phyloP scores from a whole-genome alignment of 2,888 invertebrate genomes.

The Orthonevra nobilis region DNA sequence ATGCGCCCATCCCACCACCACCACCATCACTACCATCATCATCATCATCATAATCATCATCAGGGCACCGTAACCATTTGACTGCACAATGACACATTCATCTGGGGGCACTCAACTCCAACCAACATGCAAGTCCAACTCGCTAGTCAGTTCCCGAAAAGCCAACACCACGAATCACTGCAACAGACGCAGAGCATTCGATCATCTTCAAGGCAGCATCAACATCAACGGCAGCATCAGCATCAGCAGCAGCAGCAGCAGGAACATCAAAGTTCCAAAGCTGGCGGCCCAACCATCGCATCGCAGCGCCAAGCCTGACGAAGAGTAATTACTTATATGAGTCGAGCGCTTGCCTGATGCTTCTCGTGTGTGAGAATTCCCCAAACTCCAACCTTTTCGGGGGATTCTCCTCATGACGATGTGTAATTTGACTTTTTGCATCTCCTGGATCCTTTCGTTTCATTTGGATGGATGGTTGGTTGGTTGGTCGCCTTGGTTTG shows the following conservation, averaged over 20 bases:
- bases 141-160: slow-evolving; percentile 48
- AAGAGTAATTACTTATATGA: slow-evolving; percentile 67
- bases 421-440: slow-evolving; percentile 66
- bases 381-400: slow-evolving; percentile 49
- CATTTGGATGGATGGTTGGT: slow-evolving; percentile 35
- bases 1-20: slow-evolving; percentile 64
- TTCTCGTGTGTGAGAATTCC: slow-evolving; percentile 60
- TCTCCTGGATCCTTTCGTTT: slow-evolving; percentile 55
- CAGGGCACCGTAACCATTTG: slow-evolving; percentile 33
- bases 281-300: slow-evolving; percentile 29
- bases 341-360: slow-evolving; percentile 9
- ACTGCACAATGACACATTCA: slow-evolving; percentile 66
- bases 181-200: slow-evolving; percentile 66
- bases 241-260: slow-evolving; percentile 31
- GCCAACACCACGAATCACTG: slow-evolving; percentile 63
- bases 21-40: slow-evolving; percentile 25
- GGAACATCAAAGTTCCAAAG: slow-evolving; percentile 31
- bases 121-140: too few relatives aligned
- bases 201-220: slow-evolving; percentile 66
- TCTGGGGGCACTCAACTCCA: slow-evolving; percentile 66
- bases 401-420: slow-evolving; percentile 58
- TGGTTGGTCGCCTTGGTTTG: slow-evolving; percentile 8
- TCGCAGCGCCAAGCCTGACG: slow-evolving; percentile 44
- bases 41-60: slow-evolving; percentile 44
- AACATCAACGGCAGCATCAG: slow-evolving; percentile 41